Evolutionary conservation across 2,797 vertebrate species (phyloP).

Genomic region (Anguilla megastoma): DNA sequence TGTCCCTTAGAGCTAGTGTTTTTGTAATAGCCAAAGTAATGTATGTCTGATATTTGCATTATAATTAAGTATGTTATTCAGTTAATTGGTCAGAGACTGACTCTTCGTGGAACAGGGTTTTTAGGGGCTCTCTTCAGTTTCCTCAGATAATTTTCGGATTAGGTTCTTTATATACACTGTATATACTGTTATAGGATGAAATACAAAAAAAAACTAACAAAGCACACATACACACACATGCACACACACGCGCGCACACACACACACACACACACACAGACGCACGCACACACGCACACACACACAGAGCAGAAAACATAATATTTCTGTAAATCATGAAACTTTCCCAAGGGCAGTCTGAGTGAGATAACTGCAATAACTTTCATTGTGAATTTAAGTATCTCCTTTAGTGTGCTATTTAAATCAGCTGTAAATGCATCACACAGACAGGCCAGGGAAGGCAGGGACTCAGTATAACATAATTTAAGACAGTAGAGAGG

Average conservation of each 20-base stretch:
- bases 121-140: too few species aligned
- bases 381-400: slow-evolving; percentile 6
- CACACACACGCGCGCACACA: slow-evolving; percentile 7
- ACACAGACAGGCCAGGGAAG: slow-evolving; percentile 7
- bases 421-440: slow-evolving; percentile 15
- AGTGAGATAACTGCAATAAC: background rate
- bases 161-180: too few species aligned
- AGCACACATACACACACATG: background rate
- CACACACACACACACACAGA: background rate
- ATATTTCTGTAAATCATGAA: slow-evolving; percentile 12
- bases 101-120: too few species aligned
- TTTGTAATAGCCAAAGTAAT: too few species aligned
- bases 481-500: slow-evolving; percentile 13
- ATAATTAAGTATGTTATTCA: too few species aligned
- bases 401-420: slow-evolving; percentile 5
- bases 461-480: background rate
- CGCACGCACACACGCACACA: background rate
- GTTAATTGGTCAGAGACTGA: too few species aligned
- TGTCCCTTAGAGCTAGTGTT: too few species aligned
- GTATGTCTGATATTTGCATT: too few species aligned
- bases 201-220: background rate
- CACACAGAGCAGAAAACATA: background rate
- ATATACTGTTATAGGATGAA: too few species aligned
- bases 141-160: too few species aligned
- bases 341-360: slow-evolving; percentile 19